Evolutionary conservation across 2,888 invertebrate species (phyloP).

Genomic region (Orgyia antiqua): DNA sequence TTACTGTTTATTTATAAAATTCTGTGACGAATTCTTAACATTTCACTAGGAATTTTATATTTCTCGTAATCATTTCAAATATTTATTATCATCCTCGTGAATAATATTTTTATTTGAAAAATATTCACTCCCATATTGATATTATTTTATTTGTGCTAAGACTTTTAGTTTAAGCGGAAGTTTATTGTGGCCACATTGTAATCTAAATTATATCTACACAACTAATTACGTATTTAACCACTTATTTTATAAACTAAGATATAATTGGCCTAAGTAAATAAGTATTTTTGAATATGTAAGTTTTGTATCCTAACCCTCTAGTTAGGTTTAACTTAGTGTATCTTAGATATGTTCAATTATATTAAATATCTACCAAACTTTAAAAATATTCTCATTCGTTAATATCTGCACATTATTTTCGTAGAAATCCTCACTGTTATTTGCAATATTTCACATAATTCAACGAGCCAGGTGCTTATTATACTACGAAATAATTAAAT

Average conservation of each 20-base stretch:
- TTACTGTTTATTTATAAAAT: slow-evolving; percentile 35
- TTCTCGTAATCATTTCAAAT: slow-evolving; percentile 23
- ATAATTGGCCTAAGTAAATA: slow-evolving; percentile 69
- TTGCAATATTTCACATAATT: slow-evolving; percentile 56
- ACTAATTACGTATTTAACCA: slow-evolving; percentile 43
- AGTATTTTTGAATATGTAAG: slow-evolving; percentile 62
- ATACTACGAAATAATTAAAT: slow-evolving; percentile 23
- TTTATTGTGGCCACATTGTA: slow-evolving; percentile 42
- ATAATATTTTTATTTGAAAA: slow-evolving; percentile 32
- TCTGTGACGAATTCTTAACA: slow-evolving; percentile 12
- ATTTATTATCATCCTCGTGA: slow-evolving; percentile 46
- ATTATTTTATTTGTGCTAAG: slow-evolving; percentile 69
- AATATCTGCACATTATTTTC: slow-evolving; percentile 35
- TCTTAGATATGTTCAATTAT: slow-evolving; percentile 33
- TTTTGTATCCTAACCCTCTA: slow-evolving; percentile 60
- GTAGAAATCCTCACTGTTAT: slow-evolving; percentile 30
- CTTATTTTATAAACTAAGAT: slow-evolving; percentile 43
- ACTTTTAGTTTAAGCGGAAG: slow-evolving; percentile 58
- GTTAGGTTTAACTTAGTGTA: slow-evolving; percentile 40
- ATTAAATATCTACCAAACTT: slow-evolving; percentile 25
- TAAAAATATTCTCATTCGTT: slow-evolving; percentile 37
- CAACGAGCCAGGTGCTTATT: slow-evolving; percentile 58
- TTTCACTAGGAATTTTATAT: slow-evolving; percentile 7
- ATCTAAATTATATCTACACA: slow-evolving; percentile 35
- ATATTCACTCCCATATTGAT: slow-evolving; percentile 41